Evolutionary conservation across 2,113 vertebrate genomes (phyloP).

Genomic region (Sapayoa aenigma): DNA sequence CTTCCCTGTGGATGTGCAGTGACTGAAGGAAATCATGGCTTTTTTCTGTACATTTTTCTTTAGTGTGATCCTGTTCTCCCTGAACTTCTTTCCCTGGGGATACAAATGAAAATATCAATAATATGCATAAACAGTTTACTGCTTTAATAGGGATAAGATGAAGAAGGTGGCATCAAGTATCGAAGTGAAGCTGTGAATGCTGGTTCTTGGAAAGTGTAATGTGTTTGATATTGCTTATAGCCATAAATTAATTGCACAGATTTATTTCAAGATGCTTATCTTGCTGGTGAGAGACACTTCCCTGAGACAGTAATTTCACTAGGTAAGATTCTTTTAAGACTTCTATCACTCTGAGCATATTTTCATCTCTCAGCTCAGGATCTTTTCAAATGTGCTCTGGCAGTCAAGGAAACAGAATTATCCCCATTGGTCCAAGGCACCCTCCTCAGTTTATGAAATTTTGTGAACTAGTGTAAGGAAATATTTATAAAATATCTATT

Average conservation of each 20-base stretch:
- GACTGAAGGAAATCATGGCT: slow-evolving; percentile 59
- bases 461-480: not conserved
- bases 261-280: slow-evolving; percentile 12
- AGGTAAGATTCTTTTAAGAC: not conserved
- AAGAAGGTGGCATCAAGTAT: not conserved
- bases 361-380: not conserved
- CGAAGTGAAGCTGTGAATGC: not conserved
- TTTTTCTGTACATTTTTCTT: slow-evolving; percentile 44
- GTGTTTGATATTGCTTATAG: not conserved
- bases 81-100: not conserved
- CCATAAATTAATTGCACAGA: not conserved
- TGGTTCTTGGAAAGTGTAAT: not conserved
- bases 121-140: not conserved
- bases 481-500: not conserved
- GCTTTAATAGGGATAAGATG: not conserved
- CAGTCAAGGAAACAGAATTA: not conserved
- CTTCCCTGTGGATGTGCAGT: slow-evolving; percentile 67
- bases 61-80: not conserved
- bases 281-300: not conserved
- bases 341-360: not conserved
- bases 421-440: not conserved
- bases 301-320: not conserved
- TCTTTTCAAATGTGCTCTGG: not conserved
- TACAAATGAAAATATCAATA: not conserved
- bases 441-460: not conserved